Percentiles rank a stretch among this genome's conserved stretches.
Evolutionary conservation across 1,140 invertebrate genomes (phyloP).

Genomic region (Caenorhabditis briggsae): DNA sequence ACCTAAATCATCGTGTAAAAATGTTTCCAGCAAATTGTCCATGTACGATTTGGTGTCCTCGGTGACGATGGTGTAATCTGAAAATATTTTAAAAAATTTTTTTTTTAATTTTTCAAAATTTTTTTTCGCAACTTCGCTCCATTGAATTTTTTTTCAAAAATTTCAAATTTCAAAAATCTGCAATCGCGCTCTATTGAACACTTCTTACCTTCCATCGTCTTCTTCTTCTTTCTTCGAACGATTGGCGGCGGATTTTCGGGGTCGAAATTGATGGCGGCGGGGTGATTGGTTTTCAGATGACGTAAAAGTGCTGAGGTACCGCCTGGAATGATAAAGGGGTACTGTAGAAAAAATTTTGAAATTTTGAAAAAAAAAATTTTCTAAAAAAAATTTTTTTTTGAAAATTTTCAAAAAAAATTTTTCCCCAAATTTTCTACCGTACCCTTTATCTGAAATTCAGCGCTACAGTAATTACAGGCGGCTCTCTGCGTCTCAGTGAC

Average conservation of each 20-base stretch:
- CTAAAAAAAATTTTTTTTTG: not conserved
- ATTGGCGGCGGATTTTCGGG: constrained; percentile 36
- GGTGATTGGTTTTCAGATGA: constrained; percentile 21
- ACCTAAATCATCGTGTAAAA: not conserved
- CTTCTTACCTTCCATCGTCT: constrained; percentile 11
- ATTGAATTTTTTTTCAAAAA: too few relatives aligned
- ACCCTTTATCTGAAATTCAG: constrained; percentile 38
- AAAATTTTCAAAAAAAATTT: constrained; percentile 1
- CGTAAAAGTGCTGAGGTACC: constrained; percentile 4
- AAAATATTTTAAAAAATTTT: not conserved
- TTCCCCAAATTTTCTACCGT: not conserved
- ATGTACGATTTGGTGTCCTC: constrained; percentile 39
- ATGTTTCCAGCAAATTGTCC: constrained; percentile 26
- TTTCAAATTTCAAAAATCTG: not conserved
- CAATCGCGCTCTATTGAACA: not conserved
- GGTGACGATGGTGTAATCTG: constrained; percentile 18
- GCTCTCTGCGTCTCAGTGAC: constrained; percentile 2
- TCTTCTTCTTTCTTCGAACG: not conserved
- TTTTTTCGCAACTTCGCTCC: not conserved
- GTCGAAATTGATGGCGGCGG: constrained; percentile 36
- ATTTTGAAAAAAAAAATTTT: not conserved
- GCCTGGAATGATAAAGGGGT: not conserved
- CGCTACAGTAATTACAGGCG: constrained; percentile 1
- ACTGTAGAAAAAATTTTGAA: not conserved
- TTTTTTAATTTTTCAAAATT: not conserved